Conservation (phyloP, 2,888 invertebrate species). For the Dioctria linearis region DNA sequence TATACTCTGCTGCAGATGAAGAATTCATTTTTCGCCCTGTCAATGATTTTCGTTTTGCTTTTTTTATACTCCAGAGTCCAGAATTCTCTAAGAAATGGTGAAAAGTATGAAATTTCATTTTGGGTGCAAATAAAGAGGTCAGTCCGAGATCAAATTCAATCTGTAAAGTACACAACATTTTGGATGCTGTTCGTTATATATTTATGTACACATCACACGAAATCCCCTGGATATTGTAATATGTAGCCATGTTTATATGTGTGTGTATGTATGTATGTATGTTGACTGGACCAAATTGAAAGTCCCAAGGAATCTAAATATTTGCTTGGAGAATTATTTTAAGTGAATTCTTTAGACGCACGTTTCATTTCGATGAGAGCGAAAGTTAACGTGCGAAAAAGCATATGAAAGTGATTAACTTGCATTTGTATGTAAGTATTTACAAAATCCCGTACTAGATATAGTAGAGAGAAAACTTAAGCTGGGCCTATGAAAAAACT, state of each 20-base stretch:
- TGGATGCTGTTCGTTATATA: conserved; percentile 6
- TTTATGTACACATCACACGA: neutral
- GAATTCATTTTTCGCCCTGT: neutral
- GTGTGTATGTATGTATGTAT: too few relatives aligned
- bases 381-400: too few relatives aligned
- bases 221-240: conserved; percentile 35
- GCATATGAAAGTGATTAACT: too few relatives aligned
- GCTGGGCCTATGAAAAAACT: too few relatives aligned
- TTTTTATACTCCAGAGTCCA: neutral
- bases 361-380: too few relatives aligned
- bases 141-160: conserved; percentile 27
- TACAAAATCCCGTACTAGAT: too few relatives aligned
- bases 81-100: neutral
- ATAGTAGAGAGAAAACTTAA: too few relatives aligned
- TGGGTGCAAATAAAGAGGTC: conserved; percentile 40
- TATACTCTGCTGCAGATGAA: conserved; percentile 2
- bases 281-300: conserved; percentile 24
- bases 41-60: neutral
- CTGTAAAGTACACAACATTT: conserved; percentile 36
- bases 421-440: too few relatives aligned
- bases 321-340: conserved; percentile 34
- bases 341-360: conserved; percentile 2
- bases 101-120: conserved; percentile 5
- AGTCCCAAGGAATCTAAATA: conserved; percentile 17
- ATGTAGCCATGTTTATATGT: too few relatives aligned